Evolutionary conservation across 1,140 invertebrate genomes (phyloP).

Genomic region (Brachionus rubens): DNA sequence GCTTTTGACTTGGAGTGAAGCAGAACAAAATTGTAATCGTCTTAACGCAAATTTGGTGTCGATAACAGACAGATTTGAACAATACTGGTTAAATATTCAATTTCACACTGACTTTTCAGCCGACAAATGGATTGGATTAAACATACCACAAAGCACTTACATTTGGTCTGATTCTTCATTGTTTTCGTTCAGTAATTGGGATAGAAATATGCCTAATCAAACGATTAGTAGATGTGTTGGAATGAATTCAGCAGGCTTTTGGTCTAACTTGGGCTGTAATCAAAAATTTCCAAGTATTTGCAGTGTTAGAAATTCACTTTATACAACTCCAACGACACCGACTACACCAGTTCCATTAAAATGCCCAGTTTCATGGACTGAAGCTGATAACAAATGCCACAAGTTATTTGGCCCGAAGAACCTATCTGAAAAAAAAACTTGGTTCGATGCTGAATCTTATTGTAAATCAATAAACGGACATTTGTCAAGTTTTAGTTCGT

Average conservation of each 20-base stretch:
- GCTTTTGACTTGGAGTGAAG: background rate
- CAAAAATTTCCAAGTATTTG: constrained; percentile 11
- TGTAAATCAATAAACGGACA: constrained; percentile 33
- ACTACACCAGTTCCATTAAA: constrained; percentile 8
- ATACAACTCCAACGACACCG: constrained; percentile 30
- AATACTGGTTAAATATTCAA: constrained; percentile 30
- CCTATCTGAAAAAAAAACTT: constrained; percentile 10
- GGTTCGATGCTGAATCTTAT: constrained; percentile 39
- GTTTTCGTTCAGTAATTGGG: constrained; percentile 29
- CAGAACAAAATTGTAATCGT: constrained; percentile 22
- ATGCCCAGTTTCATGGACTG: constrained; percentile 20
- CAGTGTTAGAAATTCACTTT: background rate
- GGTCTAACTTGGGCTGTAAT: constrained; percentile 29
- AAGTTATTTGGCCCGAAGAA: constrained; percentile 28
- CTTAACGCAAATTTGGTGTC: constrained; percentile 15
- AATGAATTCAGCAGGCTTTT: constrained; percentile 33
- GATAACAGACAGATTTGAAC: constrained; percentile 38
- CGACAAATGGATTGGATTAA: constrained; percentile 40
- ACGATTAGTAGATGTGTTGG: constrained; percentile 16
- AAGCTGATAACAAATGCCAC: constrained; percentile 37
- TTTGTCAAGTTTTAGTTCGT: constrained; percentile 25
- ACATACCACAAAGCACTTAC: background rate
- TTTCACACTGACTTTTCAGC: background rate
- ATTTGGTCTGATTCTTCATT: background rate
- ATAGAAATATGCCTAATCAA: background rate